These are phyloP conservation scores for Nudaria mundana DNA, from an alignment of 2,888 invertebrate genomes.

Conservation along the genomic window DNA sequence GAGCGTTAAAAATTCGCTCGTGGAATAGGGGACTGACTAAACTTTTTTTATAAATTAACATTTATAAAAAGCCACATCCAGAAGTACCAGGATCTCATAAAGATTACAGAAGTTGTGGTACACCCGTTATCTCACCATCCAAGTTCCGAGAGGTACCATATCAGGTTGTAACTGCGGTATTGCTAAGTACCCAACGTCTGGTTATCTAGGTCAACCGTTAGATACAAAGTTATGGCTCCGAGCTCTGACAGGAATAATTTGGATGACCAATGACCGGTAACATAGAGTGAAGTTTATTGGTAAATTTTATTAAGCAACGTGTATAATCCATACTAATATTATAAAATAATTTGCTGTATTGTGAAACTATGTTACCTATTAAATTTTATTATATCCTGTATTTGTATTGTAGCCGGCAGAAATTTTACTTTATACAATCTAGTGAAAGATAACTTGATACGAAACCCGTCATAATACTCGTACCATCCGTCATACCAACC, in stretches of 20 bases:
- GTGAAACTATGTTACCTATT: no score
- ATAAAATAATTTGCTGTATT: no score
- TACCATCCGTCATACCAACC: no score
- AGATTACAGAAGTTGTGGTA: slow-evolving; percentile 43
- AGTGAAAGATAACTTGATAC: no score
- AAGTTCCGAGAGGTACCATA: slow-evolving; percentile 67
- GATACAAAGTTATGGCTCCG: slow-evolving; percentile 38
- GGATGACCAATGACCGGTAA: slow-evolving; percentile 4
- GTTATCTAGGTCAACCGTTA: slow-evolving; percentile 69
- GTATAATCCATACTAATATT: no score
- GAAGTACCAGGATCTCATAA: slow-evolving; percentile 30
- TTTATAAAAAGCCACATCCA: slow-evolving; percentile 33
- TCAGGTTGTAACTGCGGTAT: slow-evolving; percentile 66
- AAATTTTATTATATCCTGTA: no score
- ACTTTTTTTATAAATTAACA: no score
- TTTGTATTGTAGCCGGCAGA: no score
- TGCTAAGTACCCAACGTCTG: slow-evolving; percentile 40
- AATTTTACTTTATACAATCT: no score
- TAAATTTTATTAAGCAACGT: background rate
- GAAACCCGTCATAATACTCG: no score
- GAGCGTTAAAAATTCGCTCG: no score
- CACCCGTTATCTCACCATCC: slow-evolving; percentile 68
- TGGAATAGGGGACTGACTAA: no score
- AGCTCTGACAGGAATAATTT: slow-evolving; percentile 5
- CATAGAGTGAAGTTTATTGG: background rate